A percentile compares a stretch with the other conserved stretches of the same genome.
Conservation (phyloP, 2,888 invertebrate species). For the Balanococcus diminutus region DNA sequence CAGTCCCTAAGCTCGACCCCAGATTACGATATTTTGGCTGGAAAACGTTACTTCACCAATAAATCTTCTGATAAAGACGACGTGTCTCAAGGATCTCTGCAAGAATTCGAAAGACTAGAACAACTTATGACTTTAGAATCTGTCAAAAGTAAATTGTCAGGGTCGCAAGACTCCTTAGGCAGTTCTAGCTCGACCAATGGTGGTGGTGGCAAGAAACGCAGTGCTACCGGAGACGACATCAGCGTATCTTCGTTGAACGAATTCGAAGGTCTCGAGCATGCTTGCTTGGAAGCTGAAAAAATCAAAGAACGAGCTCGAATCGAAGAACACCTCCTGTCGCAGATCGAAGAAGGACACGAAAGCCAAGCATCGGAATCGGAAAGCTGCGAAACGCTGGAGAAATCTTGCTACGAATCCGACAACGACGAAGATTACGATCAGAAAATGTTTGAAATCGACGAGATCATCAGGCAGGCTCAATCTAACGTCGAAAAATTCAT, state of each 20-base stretch:
- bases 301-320: slow-evolving; percentile 84
- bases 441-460: slow-evolving; percentile 72
- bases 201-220: slow-evolving; percentile 62
- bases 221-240: slow-evolving; percentile 72
- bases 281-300: slow-evolving; percentile 81
- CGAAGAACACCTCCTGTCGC: slow-evolving; percentile 67
- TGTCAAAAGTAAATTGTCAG: slow-evolving; percentile 68
- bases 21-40: slow-evolving; percentile 64
- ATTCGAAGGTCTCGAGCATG: slow-evolving; percentile 89
- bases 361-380: slow-evolving; percentile 67
- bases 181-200: slow-evolving; percentile 67
- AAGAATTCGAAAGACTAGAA: slow-evolving; percentile 93
- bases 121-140: slow-evolving; percentile 81
- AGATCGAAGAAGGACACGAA: slow-evolving; percentile 67
- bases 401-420: slow-evolving; percentile 19
- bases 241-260: slow-evolving; percentile 87
- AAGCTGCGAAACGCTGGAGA: slow-evolving; percentile 66
- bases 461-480: slow-evolving; percentile 72
- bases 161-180: slow-evolving; percentile 87
- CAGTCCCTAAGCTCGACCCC: slow-evolving; percentile 91
- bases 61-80: slow-evolving; percentile 88
- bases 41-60: slow-evolving; percentile 77
- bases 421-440: slow-evolving; percentile 63
- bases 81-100: slow-evolving; percentile 87
- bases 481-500: slow-evolving; percentile 70